Conservation (phyloP, 2,113 vertebrate genomes). For the Phasianus colchicus region DNA sequence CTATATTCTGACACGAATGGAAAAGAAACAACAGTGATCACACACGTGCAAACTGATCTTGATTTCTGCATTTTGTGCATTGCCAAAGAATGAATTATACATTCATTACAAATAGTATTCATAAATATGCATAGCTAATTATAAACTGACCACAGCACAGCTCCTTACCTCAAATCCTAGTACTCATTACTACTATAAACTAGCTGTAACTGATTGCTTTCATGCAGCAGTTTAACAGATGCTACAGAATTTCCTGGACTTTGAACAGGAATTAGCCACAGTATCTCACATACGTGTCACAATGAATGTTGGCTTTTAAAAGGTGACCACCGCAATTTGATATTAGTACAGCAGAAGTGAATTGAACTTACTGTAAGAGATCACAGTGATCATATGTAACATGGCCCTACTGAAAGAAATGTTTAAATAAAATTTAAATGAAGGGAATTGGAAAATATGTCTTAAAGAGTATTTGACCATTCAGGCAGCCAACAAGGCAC, state of each 20-base stretch:
- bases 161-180: background rate
- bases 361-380: background rate
- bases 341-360: background rate
- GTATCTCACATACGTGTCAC: background rate
- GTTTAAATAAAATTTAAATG: background rate
- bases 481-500: background rate
- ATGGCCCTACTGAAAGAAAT: background rate
- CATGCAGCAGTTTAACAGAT: slow-evolving; percentile 10
- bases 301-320: slow-evolving; percentile 17
- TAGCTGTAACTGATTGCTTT: background rate
- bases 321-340: slow-evolving; percentile 1
- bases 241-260: slow-evolving; percentile 20
- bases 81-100: background rate
- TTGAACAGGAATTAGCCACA: background rate
- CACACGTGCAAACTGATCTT: background rate
- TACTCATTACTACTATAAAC: background rate
- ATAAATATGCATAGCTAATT: slow-evolving; percentile 45
- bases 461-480: background rate
- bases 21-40: background rate
- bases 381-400: background rate
- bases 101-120: background rate
- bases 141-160: background rate
- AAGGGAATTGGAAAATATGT: background rate
- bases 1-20: background rate
- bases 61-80: background rate